Evolutionary conservation across 2,113 vertebrate genomes (phyloP).

Genomic region (Salvelinus alpinus): DNA sequence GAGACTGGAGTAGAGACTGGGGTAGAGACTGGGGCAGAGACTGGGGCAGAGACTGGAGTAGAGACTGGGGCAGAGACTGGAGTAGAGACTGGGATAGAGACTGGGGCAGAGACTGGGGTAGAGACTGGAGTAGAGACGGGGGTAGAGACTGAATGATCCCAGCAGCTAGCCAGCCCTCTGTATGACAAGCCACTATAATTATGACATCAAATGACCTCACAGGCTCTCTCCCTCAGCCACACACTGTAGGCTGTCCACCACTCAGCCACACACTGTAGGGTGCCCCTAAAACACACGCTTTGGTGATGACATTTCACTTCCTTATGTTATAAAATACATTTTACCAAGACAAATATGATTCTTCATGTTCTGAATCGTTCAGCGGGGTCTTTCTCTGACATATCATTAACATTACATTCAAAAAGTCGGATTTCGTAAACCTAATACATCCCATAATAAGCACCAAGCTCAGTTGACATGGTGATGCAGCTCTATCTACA

Average conservation of each 20-base stretch:
- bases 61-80: too few species aligned
- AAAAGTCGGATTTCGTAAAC: too few species aligned
- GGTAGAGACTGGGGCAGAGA: too few species aligned
- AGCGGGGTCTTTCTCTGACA: too few species aligned
- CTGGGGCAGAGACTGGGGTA: too few species aligned
- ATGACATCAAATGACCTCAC: conserved; percentile 64
- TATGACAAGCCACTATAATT: conserved; percentile 62
- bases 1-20: too few species aligned
- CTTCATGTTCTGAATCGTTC: too few species aligned
- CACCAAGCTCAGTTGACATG: too few species aligned
- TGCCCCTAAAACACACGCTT: conserved; percentile 42
- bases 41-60: too few species aligned
- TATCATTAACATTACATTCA: too few species aligned
- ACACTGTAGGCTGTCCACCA: not conserved
- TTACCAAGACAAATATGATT: too few species aligned
- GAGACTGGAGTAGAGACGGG: not conserved
- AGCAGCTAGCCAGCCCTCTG: conserved; percentile 31
- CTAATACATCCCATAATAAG: not conserved
- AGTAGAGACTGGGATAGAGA: not conserved
- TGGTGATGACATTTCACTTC: conserved; percentile 18
- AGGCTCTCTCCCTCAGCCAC: conserved; percentile 37
- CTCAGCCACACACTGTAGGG: not conserved
- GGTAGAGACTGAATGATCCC: conserved; percentile 41
- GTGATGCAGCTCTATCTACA: too few species aligned
- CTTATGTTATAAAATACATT: conserved; percentile 8